Conservation (phyloP, 2,113 vertebrate genomes). For the Phylloscopus trochilus region DNA sequence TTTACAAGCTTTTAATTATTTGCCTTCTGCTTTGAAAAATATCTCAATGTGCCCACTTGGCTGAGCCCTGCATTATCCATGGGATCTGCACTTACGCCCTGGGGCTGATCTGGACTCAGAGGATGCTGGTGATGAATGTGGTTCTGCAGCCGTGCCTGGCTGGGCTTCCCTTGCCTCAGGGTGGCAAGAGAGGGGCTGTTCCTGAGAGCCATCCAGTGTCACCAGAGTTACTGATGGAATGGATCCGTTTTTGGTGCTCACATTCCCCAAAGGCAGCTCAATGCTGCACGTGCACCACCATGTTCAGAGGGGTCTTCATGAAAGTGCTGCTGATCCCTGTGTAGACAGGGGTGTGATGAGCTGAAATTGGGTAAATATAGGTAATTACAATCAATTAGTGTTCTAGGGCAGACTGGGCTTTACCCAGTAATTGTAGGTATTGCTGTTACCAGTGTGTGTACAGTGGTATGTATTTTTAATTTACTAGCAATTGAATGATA, state of each 20-base stretch:
- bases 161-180: neutral
- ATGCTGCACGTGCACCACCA: fast-evolving
- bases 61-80: fast-evolving
- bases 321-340: neutral
- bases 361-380: neutral
- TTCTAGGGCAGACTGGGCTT: neutral
- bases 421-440: neutral
- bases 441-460: neutral
- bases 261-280: neutral
- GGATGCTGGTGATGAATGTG: neutral
- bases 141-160: neutral
- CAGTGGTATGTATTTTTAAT: neutral
- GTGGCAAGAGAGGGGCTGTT: neutral
- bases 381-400: neutral
- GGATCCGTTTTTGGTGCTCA: neutral
- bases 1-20: neutral
- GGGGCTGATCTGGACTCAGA: neutral
- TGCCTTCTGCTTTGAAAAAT: neutral
- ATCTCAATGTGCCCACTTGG: fast-evolving
- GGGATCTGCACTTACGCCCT: neutral
- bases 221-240: neutral
- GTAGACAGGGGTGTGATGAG: neutral
- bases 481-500: neutral
- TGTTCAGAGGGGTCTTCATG: neutral
- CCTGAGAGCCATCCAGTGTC: neutral